phyloP scores from a whole-genome alignment of 2,113 vertebrate species.

The Campylorhamphus procurvoides region DNA sequence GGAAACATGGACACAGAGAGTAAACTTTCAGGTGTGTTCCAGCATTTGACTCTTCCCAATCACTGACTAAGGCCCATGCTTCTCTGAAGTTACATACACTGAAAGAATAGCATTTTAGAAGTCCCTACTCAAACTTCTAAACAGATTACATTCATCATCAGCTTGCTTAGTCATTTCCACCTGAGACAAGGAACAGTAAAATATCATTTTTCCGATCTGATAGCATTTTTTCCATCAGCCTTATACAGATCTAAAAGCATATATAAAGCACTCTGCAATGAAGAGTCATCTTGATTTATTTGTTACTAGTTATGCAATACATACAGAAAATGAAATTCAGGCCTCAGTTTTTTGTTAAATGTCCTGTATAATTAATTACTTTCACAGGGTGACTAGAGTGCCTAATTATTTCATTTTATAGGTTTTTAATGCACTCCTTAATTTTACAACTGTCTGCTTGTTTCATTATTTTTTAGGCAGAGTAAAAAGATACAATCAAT shows the following conservation, averaged over 20 bases:
- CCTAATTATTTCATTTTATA: constrained; percentile 10
- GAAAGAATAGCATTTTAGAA: not conserved
- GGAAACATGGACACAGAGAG: not conserved
- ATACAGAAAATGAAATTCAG: not conserved
- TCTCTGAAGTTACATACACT: rapidly evolving
- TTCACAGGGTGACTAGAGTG: not conserved
- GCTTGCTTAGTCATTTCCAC: not conserved
- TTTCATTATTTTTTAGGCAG: not conserved
- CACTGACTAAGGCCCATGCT: rapidly evolving
- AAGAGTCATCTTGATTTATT: not conserved
- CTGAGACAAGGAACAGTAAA: not conserved
- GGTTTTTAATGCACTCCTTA: constrained; percentile 19
- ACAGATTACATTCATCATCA: not conserved
- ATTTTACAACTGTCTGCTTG: constrained; percentile 3
- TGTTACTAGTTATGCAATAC: not conserved
- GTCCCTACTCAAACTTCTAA: not conserved
- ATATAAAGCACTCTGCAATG: not conserved
- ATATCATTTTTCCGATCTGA: not conserved
- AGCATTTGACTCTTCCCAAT: not conserved
- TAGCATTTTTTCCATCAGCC: not conserved
- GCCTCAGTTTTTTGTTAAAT: not conserved
- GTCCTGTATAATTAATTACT: not conserved
- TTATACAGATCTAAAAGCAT: not conserved
- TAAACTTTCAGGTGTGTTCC: not conserved
- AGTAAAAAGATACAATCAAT: not conserved